phyloP scores from a whole-genome alignment of 1,140 invertebrate genomes.

The Mercenaria mercenaria region DNA sequence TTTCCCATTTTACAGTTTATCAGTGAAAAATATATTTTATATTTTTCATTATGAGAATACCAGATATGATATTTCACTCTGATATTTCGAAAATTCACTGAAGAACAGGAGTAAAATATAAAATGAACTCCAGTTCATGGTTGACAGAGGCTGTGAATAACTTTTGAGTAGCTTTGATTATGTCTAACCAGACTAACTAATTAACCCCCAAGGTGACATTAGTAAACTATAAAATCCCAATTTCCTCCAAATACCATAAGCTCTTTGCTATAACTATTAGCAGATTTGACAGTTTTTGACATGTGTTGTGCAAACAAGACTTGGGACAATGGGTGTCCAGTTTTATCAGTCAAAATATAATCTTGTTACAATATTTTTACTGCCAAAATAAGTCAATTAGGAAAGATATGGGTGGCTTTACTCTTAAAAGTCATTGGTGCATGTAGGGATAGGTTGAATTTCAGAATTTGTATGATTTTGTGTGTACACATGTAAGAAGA shows the following conservation, averaged over 20 bases:
- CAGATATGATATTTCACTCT: no score
- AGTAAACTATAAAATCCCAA: not conserved
- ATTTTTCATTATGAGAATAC: no score
- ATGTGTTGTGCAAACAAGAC: slow-evolving; percentile 10
- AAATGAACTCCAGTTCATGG: no score
- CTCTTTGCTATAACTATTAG: not conserved
- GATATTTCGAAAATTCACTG: no score
- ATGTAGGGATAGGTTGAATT: not conserved
- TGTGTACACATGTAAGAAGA: not conserved
- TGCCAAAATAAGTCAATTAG: not conserved
- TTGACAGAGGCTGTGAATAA: not conserved
- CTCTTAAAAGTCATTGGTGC: not conserved
- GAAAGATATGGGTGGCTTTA: not conserved
- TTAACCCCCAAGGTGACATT: slow-evolving; percentile 3
- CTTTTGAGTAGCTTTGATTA: not conserved
- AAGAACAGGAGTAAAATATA: no score
- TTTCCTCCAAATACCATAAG: slow-evolving; percentile 17
- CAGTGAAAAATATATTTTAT: no score
- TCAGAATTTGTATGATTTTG: not conserved
- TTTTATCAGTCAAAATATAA: not conserved
- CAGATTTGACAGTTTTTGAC: slow-evolving; percentile 27
- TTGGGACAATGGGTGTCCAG: not conserved
- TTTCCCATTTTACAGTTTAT: no score
- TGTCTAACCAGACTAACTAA: not conserved
- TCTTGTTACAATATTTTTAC: not conserved